Conservation (phyloP, 2,113 vertebrate species). For the Capra hircus region DNA sequence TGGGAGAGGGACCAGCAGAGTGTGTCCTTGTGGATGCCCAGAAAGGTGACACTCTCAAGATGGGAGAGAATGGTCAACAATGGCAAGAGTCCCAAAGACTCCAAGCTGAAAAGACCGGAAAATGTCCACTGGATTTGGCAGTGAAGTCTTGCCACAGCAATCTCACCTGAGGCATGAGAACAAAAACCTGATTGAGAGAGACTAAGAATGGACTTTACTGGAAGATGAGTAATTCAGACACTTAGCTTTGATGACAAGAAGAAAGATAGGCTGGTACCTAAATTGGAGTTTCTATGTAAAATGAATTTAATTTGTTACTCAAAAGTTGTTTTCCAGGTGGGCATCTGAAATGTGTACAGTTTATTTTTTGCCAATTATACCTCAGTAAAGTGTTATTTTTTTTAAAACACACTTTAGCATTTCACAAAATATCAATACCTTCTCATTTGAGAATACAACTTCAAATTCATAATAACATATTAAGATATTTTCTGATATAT, state of each 20-base stretch:
- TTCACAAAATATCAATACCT: neutral
- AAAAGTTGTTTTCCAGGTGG: neutral
- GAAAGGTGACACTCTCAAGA: neutral
- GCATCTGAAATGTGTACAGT: neutral
- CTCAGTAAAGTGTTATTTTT: neutral
- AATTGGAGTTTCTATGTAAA: neutral
- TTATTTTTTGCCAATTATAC: neutral
- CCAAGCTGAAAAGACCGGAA: neutral
- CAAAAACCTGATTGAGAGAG: neutral
- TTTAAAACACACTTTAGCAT: neutral
- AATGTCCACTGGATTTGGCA: neutral
- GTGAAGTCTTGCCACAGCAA: neutral
- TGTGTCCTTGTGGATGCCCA: neutral
- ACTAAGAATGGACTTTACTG: neutral
- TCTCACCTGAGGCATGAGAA: neutral
- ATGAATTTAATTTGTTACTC: neutral
- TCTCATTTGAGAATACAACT: slow-evolving; percentile 15
- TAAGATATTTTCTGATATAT: neutral
- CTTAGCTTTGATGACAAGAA: neutral
- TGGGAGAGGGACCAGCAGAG: neutral
- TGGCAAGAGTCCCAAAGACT: neutral
- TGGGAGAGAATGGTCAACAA: neutral
- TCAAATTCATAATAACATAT: neutral
- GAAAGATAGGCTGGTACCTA: neutral
- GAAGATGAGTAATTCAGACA: slow-evolving; percentile 1